These are phyloP conservation scores for Rhyzopertha dominica DNA, from an alignment of 1,140 invertebrate genomes.

Conservation along the genomic window DNA sequence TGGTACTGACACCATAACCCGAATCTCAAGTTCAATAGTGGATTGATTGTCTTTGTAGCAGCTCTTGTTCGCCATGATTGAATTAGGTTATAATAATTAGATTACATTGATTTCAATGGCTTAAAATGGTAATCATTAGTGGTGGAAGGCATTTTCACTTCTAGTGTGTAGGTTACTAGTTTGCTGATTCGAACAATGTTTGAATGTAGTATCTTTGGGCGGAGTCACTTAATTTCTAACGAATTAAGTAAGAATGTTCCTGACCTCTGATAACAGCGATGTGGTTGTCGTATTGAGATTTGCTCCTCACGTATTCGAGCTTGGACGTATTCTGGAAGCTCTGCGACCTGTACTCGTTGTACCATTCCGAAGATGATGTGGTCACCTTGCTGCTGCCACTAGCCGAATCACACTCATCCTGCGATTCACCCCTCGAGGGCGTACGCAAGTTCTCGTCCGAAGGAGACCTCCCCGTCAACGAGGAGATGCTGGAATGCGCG, in stretches of 20 bases:
- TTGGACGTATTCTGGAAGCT: conserved; percentile 51
- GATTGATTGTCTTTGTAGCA: too few species aligned
- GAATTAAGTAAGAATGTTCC: conserved; percentile 20
- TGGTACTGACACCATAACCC: too few species aligned
- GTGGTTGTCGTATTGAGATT: conserved; percentile 79
- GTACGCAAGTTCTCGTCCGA: conserved; percentile 54
- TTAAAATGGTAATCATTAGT: too few species aligned
- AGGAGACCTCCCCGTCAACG: conserved; percentile 48
- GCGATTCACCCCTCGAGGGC: conserved; percentile 32
- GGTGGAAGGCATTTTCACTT: too few species aligned
- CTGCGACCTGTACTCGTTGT: conserved; percentile 53
- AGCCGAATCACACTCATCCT: conserved; percentile 31
- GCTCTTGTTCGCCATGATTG: too few species aligned
- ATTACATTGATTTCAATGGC: too few species aligned
- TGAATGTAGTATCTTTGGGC: too few species aligned
- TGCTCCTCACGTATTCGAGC: conserved; percentile 54
- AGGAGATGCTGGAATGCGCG: conserved; percentile 45
- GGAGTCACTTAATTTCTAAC: too few species aligned
- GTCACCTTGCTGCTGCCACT: conserved; percentile 36
- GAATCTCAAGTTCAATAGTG: too few species aligned
- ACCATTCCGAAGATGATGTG: conserved; percentile 51
- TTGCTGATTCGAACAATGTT: too few species aligned
- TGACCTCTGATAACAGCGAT: conserved; percentile 81
- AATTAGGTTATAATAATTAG: too few species aligned
- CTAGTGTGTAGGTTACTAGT: too few species aligned